Conservation (phyloP, 2,888 invertebrate genomes). For the Synanthedon tipuliformis region DNA sequence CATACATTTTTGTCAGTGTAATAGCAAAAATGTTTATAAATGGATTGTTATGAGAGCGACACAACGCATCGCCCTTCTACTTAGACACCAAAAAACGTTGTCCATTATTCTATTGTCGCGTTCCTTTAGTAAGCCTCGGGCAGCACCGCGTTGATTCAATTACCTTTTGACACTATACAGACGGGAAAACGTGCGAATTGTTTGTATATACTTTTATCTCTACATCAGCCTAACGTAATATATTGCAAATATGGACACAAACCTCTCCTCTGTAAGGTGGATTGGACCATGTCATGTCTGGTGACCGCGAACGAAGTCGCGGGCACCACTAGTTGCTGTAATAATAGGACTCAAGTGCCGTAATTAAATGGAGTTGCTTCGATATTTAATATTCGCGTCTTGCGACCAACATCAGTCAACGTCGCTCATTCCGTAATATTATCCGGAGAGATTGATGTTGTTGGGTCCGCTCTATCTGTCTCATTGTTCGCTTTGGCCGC, state of each 20-base stretch:
- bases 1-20: too few species aligned
- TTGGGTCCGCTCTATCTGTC: constrained; percentile 20
- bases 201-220: background rate
- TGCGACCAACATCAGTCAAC: constrained; percentile 21
- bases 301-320: too few species aligned
- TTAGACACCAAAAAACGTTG: too few species aligned
- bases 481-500: constrained; percentile 20
- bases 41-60: too few species aligned
- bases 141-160: background rate
- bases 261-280: too few species aligned
- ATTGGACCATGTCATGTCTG: too few species aligned
- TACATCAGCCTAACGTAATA: too few species aligned
- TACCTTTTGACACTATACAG: background rate
- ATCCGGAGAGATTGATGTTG: constrained; percentile 28
- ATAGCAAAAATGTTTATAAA: too few species aligned
- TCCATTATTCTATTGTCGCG: too few species aligned
- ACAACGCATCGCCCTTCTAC: too few species aligned
- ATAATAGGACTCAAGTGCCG: background rate
- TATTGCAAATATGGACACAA: too few species aligned
- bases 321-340: too few species aligned
- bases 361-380: constrained; percentile 14
- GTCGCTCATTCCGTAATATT: constrained; percentile 21
- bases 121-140: background rate
- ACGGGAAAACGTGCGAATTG: background rate
- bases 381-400: constrained; percentile 18